These are phyloP conservation scores for Falco peregrinus DNA, from an alignment of 2,797 vertebrate genomes.

Conservation along the genomic window DNA sequence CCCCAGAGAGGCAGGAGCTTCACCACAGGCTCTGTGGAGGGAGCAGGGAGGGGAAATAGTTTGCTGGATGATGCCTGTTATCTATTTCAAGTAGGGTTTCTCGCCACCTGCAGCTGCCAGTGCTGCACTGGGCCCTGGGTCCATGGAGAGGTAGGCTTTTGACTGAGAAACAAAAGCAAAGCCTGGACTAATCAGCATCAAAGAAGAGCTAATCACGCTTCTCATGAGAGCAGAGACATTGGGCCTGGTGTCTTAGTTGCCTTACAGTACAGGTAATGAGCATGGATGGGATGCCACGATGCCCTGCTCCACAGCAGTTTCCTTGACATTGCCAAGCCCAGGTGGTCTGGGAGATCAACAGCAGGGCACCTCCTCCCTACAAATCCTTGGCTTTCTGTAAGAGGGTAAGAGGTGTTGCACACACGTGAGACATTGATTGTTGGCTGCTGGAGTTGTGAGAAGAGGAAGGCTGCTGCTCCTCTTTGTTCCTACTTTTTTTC, in stretches of 20 bases:
- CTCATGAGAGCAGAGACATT: background rate
- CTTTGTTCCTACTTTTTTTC: background rate
- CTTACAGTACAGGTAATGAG: background rate
- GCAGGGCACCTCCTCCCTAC: background rate
- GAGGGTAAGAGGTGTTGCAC: background rate
- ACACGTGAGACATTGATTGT: background rate
- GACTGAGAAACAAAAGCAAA: background rate
- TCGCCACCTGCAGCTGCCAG: background rate
- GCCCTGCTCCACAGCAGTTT: background rate
- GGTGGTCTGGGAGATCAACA: background rate
- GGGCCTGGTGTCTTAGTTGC: background rate
- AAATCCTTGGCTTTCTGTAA: background rate
- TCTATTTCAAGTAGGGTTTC: background rate
- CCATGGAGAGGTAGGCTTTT: background rate
- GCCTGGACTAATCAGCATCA: background rate
- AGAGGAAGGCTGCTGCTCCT: background rate
- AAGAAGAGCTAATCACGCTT: background rate
- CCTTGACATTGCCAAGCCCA: background rate
- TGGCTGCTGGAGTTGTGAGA: background rate
- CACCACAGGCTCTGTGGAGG: background rate
- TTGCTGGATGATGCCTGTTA: background rate
- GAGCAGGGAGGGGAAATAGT: background rate
- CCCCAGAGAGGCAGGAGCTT: background rate
- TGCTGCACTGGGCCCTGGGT: background rate
- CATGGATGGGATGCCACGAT: accelerated